Conservation (phyloP, 2,797 vertebrate species). For the Rhynchonycteris naso region DNA sequence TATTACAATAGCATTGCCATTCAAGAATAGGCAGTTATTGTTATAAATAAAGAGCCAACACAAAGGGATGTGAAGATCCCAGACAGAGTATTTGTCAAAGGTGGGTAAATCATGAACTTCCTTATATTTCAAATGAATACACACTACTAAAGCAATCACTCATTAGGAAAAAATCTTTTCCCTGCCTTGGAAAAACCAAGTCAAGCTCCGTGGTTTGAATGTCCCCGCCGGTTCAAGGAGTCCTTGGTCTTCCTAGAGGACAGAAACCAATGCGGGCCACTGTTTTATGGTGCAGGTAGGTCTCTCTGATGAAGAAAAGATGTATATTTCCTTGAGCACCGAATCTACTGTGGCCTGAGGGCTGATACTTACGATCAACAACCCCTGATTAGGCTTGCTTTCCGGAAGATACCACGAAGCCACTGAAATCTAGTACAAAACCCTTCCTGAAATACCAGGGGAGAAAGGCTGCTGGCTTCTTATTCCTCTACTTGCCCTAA, state of each 20-base stretch:
- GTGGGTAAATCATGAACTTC: conserved; percentile 71
- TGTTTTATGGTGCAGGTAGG: no score
- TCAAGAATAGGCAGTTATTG: conserved; percentile 72
- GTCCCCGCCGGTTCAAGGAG: conserved; percentile 11
- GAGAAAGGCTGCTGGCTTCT: conserved; percentile 75
- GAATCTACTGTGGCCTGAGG: not conserved
- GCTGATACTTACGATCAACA: not conserved
- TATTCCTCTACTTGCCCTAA: conserved; percentile 73
- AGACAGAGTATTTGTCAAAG: conserved; percentile 67
- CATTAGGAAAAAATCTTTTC: conserved; percentile 55
- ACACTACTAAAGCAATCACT: conserved; percentile 57
- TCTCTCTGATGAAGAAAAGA: not conserved
- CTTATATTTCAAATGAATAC: conserved; percentile 72
- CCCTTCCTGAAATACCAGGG: not conserved
- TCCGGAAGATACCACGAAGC: not conserved
- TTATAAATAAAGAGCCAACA: conserved; percentile 75
- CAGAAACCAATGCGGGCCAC: not conserved
- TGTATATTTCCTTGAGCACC: not conserved
- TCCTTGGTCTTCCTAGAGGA: not conserved
- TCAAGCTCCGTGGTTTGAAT: not conserved
- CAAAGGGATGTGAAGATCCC: conserved; percentile 54
- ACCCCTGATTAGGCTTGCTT: not conserved
- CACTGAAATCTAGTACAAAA: conserved; percentile 45
- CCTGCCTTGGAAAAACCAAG: not conserved
- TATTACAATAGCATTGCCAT: conserved; percentile 76